phyloP scores from a whole-genome alignment of 1,140 invertebrate species.

The Muscidifurax raptorellus region DNA sequence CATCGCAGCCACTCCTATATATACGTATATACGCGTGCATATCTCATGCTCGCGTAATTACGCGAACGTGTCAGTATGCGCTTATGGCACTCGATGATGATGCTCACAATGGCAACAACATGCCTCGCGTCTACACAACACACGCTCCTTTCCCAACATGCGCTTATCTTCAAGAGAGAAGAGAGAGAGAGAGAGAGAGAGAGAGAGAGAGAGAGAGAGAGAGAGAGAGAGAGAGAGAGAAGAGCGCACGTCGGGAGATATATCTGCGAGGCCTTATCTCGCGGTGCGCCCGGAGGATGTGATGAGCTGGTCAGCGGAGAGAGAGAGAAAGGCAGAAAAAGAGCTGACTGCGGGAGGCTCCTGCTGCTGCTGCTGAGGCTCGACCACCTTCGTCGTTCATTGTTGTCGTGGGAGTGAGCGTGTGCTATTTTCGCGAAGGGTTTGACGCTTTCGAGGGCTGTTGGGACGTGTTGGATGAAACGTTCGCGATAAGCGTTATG shows the following conservation, averaged over 20 bases:
- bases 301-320: not conserved
- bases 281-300: not conserved
- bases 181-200: no score
- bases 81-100: not conserved
- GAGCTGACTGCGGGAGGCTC: not conserved
- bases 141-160: not conserved
- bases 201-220: no score
- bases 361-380: not conserved
- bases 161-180: not conserved
- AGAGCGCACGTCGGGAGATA: not conserved
- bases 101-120: slow-evolving; percentile 1
- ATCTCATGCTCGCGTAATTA: slow-evolving; percentile 14
- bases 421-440: not conserved
- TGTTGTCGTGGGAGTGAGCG: not conserved
- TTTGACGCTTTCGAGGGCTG: not conserved
- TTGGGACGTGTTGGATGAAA: no score
- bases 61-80: slow-evolving; percentile 27
- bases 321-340: slow-evolving; percentile 1
- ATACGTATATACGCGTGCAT: not conserved
- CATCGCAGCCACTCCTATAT: not conserved
- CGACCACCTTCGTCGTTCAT: slow-evolving; percentile 15
- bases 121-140: not conserved
- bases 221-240: not conserved
- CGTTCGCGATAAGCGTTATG: no score
- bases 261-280: not conserved